These are phyloP conservation scores for Drosophila melanocephala DNA, from an alignment of 2,888 invertebrate species.

Conservation along the genomic window DNA sequence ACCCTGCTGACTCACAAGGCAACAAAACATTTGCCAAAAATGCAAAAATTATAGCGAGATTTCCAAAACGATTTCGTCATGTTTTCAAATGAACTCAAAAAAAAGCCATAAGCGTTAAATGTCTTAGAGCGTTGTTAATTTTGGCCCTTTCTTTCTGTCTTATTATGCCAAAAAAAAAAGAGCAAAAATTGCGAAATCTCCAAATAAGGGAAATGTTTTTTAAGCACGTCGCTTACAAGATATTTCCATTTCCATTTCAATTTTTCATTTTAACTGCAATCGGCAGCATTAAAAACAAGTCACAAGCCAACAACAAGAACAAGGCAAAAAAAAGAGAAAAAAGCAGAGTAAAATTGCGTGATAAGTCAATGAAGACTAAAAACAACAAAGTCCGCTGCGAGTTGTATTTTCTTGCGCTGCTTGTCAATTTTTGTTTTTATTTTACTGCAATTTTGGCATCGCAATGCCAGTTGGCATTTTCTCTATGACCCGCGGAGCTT, in stretches of 20 bases:
- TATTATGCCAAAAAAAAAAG: conserved; percentile 37
- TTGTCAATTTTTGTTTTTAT: conserved; percentile 43
- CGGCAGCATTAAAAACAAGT: conserved; percentile 68
- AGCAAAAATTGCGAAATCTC: conserved; percentile 44
- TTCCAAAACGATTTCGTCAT: conserved; percentile 24
- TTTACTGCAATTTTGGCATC: conserved; percentile 55
- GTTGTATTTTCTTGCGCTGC: conserved; percentile 39
- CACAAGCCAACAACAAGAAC: conserved; percentile 40
- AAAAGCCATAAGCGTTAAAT: conserved; percentile 52
- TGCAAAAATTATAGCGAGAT: conserved; percentile 26
- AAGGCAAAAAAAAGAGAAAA: conserved; percentile 27
- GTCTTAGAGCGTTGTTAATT: conserved; percentile 50
- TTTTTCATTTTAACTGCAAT: conserved; percentile 72
- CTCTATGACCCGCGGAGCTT: conserved; percentile 55
- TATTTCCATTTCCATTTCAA: conserved; percentile 63
- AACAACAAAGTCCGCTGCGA: conserved; percentile 54
- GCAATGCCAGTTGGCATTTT: conserved; percentile 60
- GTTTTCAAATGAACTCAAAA: conserved; percentile 15
- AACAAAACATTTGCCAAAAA: conserved; percentile 11
- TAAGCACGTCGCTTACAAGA: conserved; percentile 72
- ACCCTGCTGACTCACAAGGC: conserved; percentile 1
- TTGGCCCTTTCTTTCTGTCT: conserved; percentile 28
- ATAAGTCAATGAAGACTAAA: conserved; percentile 48
- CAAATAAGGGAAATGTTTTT: conserved; percentile 53
- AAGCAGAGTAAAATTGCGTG: conserved; percentile 62